Evolutionary conservation across 2,888 invertebrate genomes (phyloP), one percentile per base, ranked within the genome.

Genomic region (Caenorhabditis sp.): DNA sequence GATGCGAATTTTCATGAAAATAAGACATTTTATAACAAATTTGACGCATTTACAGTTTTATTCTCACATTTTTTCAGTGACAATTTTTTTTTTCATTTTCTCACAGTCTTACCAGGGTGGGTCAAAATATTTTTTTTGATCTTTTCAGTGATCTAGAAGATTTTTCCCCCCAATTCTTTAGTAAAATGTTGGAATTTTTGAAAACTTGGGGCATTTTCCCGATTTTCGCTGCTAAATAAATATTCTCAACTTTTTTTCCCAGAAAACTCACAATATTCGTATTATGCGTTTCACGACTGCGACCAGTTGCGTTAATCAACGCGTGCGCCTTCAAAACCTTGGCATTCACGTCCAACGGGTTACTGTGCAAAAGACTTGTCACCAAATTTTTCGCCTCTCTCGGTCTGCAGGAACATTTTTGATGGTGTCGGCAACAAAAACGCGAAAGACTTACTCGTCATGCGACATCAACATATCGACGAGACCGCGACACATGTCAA

Each of bases 251-350:
- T n/a, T n/a, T n/a, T n/a, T 65, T 57, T 1, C 64, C 69, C 14
- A 19, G 14, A 0, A 70, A 58, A 17, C 24, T 17, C 21, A 62
- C 57, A 2, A 65, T 53, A 24, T 70, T 58, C 1, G 69, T 36
- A n/a, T 70, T 65, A 54, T 62, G 62, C 5, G 43, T 49, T 0
- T 65, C 69, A 0, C 65, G 62, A 43, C 61, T 65, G 21, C 69
- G 55, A 17, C 23, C 54, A n/a, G 62, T 58, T 14, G 31, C 64
- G n/a, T 64, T 72, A 1, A 72, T 64, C 1, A 73, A 23, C 0
- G 68, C 68, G 36, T 73, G 73, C 0, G 68, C 62, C 62, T 73
- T 73, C 17, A 73, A 65, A 17, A 73, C 23, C n/a, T 73, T 73
- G 12, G 68, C 73, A 10, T 73, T 61, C 4, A 73, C 58, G 31